Evolutionary conservation across 2,888 invertebrate genomes (phyloP).

Genomic region (Dolichopus griseipennis): DNA sequence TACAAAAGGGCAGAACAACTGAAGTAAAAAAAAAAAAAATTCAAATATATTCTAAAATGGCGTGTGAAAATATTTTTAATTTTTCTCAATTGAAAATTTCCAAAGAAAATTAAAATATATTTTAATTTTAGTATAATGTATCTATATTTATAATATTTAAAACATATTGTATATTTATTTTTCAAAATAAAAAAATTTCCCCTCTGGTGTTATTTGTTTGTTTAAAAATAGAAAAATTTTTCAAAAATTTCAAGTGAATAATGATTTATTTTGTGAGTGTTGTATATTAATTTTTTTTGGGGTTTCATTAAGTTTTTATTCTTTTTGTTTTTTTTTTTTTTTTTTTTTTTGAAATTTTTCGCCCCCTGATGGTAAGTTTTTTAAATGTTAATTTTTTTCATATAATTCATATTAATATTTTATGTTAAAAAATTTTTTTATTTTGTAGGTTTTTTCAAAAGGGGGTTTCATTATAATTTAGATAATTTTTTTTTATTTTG

Average conservation of each 20-base stretch:
- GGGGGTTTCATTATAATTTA: not conserved
- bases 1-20: too few species aligned
- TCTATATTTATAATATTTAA: too few species aligned
- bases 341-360: not conserved
- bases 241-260: not conserved
- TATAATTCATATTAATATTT: not conserved
- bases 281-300: too few species aligned
- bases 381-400: not conserved
- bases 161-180: too few species aligned
- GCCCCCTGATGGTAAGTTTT: slow-evolving; percentile 4
- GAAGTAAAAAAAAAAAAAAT: too few species aligned
- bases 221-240: not conserved
- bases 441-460: not conserved
- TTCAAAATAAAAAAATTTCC: not conserved
- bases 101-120: not conserved
- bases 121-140: not conserved
- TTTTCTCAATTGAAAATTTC: not conserved
- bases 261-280: not conserved
- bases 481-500: too few species aligned
- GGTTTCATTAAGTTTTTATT: too few species aligned
- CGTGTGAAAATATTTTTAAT: too few species aligned
- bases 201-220: not conserved
- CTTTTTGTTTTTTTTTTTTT: not conserved
- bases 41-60: too few species aligned
- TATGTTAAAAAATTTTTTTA: not conserved